Base-by-base conservation (phyloP, 1,140 invertebrate species). In the Eriocheir sinensis region DNA sequence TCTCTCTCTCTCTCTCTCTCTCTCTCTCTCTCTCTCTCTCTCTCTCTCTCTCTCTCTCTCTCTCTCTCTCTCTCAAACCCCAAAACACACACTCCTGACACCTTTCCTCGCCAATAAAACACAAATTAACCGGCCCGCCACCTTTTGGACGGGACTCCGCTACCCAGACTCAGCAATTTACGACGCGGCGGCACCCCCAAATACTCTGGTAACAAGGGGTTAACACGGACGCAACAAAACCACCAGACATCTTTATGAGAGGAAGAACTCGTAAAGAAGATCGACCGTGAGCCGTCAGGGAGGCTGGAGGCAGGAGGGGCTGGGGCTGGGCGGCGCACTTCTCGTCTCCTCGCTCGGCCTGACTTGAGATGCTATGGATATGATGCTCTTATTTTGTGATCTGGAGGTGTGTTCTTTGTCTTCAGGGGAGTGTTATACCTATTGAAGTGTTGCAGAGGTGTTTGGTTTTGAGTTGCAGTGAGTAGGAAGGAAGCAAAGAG, bases 241-340 rank as follows among this genome's bases (percentile, higher is more conserved):
- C 36, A 41, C 40, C 38, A 89, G 93, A 93, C 93, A 93, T 93
- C 93, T 93, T 93, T 93, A 93, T 89, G 93, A 93, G 41, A n/a
- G 36, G 88, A 89, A n/a, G 53, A 93, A 93, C 93, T 93, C 93
- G 85, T 93, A 93, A 93, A 89, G 53, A 86, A 72, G 86, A 89
- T 93, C 93, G 60, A 12, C 9, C n/a, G 86, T 93, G 60, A 93
- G 36, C 38, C 86, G 93, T 40, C 86, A 40, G 8, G 32, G 12
- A 53, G 93, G 2, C 72, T 34, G 41, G 41, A 48, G 17, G 53
- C 90, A 9, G 6, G 36, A 30, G 38, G 30, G 0, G 27, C 17
- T 32, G n/a, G n/a, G n/a, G n/a, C n/a, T n/a, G n/a, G n/a, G n/a
- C n/a, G 27, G 60, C 60, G 27, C 21, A 21, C 12, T 72, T 72